Conservation (phyloP, 2,113 vertebrate species). For the Alligator sinensis region DNA sequence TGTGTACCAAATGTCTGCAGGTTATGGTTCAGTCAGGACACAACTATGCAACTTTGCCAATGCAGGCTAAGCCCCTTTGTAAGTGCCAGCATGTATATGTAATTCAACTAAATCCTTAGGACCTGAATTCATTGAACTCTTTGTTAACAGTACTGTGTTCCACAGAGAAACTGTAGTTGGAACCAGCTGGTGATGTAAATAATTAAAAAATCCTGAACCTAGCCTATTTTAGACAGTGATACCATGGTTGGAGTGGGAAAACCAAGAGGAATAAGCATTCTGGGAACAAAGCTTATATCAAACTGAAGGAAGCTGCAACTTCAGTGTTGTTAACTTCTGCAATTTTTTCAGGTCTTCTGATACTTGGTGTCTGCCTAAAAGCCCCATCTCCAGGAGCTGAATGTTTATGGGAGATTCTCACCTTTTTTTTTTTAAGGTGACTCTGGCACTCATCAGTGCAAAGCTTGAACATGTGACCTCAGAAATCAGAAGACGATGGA, state of each 20-base stretch:
- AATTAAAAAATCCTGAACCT: not conserved
- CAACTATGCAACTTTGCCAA: not conserved
- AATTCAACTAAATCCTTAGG: not conserved
- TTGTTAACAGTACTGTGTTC: not conserved
- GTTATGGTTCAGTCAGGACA: not conserved
- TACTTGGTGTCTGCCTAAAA: not conserved
- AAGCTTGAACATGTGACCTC: not conserved
- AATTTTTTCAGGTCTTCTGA: not conserved
- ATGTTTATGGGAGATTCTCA: not conserved
- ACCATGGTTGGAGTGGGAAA: not conserved
- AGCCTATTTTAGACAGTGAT: slow-evolving; percentile 12
- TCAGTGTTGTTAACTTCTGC: not conserved
- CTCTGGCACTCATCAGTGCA: not conserved
- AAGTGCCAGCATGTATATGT: not conserved
- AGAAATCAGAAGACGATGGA: not conserved
- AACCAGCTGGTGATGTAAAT: slow-evolving; percentile 36
- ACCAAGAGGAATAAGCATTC: not conserved
- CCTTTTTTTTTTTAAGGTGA: not conserved
- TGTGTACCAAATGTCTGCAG: not conserved
- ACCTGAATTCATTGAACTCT: not conserved
- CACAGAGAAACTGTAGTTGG: not conserved
- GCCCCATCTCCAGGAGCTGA: not conserved
- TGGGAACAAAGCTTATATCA: not conserved
- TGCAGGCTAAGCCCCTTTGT: not conserved
- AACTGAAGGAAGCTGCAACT: not conserved